Percentiles rank a stretch among this genome's conserved stretches.
Conservation (phyloP, 1,140 invertebrate genomes). For the Cardiocondyla obscurior region DNA sequence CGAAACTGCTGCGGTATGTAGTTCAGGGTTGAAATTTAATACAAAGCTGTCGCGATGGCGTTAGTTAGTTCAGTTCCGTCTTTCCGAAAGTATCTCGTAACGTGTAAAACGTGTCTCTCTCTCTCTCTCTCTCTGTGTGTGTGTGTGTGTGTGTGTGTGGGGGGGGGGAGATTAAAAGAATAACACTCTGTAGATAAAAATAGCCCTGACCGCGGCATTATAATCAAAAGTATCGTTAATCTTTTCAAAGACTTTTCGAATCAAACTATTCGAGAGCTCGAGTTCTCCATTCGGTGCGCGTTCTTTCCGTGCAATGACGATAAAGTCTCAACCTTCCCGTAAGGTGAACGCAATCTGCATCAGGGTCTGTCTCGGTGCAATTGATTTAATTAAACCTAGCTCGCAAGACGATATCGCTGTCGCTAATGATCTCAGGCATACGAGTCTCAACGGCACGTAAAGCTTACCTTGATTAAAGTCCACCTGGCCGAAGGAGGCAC, state of each 20-base stretch:
- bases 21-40: conserved; percentile 60
- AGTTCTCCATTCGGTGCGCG: neutral
- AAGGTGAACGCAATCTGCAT: conserved; percentile 15
- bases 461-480: conserved; percentile 85
- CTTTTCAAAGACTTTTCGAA: neutral
- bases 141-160: too few species aligned
- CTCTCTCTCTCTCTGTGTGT: too few species aligned
- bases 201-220: neutral
- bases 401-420: neutral
- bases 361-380: conserved; percentile 28
- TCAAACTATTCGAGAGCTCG: neutral
- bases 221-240: neutral
- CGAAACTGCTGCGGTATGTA: conserved; percentile 47
- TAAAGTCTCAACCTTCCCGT: conserved; percentile 14
- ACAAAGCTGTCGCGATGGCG: neutral
- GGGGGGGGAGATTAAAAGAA: neutral
- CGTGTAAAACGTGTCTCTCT: neutral
- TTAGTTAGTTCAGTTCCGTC: conserved; percentile 32
- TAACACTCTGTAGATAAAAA: neutral
- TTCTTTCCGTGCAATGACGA: neutral
- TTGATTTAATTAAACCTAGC: conserved; percentile 19
- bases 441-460: neutral
- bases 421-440: conserved; percentile 10
- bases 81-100: neutral
- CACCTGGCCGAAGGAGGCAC: conserved; percentile 93